Evolutionary conservation across 2,888 invertebrate genomes (phyloP), one percentile per base, ranked within the genome.

Genomic region (Linnaemya vulpina): DNA sequence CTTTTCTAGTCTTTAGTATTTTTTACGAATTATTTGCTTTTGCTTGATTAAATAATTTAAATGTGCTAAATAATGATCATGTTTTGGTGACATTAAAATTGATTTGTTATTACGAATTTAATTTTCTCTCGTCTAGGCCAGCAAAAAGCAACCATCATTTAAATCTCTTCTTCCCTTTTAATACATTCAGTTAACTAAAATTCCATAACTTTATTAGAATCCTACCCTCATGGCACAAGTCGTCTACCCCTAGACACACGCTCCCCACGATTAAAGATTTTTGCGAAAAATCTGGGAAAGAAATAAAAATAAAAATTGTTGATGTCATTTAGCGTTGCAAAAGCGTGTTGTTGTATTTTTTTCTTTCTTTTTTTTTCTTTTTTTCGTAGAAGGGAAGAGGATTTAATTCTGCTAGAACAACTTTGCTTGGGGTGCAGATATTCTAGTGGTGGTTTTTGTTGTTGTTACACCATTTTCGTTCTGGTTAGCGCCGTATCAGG

Each of bases 41-140:
- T 65, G 13, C 35, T 30, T 35, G 8, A 49, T 60, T 75, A 60
- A 65, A 22, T 65, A 65, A 71, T 53, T 51, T 84, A 67, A 84
- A 84, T 79, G 79, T 75, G 58, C 43, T 71, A 63, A 60, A 81
- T 77, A 70, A 74, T 84, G 68, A 81, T 81, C 40, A 71, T 85
- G 77, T 73, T n/a, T n/a, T 85, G 62, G 84, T 82, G 81, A 85
- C 81, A 82, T 74, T 78, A 82, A 84, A 78, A 81, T 85, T 78
- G 78, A 85, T 85, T 81, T 81, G 77, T 81, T 85, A 63, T 77
- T 74, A 40, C 49, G 55, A 58, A 60, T 85, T 74, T 70, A 70
- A 70, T 74, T 70, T 63, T 49, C 53, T 49, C 49, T 53, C 63
- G 35, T 63, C 63, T n/a, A n/a, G 55, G 40, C 49, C 76, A 65